Conservation (phyloP, 1,140 invertebrate genomes). For the Drosophila bocqueti region DNA sequence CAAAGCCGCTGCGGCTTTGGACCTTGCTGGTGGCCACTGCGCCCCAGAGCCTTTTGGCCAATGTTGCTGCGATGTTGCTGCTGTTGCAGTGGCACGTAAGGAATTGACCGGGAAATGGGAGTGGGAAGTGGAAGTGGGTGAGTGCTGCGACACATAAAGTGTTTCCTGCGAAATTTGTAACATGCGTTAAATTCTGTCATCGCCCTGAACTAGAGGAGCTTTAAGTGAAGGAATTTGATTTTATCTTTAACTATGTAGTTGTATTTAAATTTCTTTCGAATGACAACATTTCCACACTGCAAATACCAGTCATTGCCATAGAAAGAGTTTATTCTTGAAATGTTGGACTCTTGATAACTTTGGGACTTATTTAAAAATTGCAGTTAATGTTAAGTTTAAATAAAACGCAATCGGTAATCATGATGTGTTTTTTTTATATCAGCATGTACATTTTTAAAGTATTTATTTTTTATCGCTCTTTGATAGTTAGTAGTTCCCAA, state of each 20-base stretch:
- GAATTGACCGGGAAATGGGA: slow-evolving; percentile 15
- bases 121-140: background rate
- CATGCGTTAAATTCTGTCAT: slow-evolving; percentile 52
- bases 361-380: too few relatives aligned
- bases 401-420: too few relatives aligned
- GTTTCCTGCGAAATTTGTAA: slow-evolving; percentile 47
- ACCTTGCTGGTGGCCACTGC: slow-evolving; percentile 35
- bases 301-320: background rate
- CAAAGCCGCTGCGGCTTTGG: slow-evolving; percentile 49
- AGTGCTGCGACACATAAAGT: slow-evolving; percentile 45
- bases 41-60: slow-evolving; percentile 24
- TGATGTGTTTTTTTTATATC: too few relatives aligned
- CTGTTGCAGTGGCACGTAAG: slow-evolving; percentile 50
- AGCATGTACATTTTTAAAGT: background rate
- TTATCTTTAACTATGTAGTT: background rate
- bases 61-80: slow-evolving; percentile 20
- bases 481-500: background rate
- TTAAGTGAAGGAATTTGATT: background rate
- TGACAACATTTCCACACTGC: too few relatives aligned
- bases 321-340: background rate
- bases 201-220: slow-evolving; percentile 1
- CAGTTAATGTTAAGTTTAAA: too few relatives aligned
- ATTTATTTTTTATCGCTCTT: background rate
- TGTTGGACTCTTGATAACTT: background rate
- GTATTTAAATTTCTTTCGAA: too few relatives aligned